Conservation (phyloP, 2,113 vertebrate genomes). For the Baryphthengus martii region DNA sequence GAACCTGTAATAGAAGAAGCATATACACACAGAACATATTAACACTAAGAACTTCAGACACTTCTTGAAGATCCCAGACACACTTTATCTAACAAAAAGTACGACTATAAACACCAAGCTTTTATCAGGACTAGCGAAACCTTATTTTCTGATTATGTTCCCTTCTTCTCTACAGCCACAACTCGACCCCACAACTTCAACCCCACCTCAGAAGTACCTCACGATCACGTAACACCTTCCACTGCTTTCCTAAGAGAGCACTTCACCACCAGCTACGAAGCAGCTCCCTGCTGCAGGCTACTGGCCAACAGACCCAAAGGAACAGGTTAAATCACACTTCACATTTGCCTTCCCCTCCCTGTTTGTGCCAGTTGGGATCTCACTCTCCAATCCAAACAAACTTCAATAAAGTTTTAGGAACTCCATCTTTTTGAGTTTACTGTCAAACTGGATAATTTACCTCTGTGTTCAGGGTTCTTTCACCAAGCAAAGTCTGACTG, state of each 20-base stretch:
- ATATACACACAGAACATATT: neutral
- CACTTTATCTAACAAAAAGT: fast-evolving
- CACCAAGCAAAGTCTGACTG: neutral
- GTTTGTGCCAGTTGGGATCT: neutral
- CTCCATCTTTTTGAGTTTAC: neutral
- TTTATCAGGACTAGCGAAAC: neutral
- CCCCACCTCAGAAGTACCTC: neutral
- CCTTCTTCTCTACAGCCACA: neutral
- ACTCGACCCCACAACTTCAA: neutral
- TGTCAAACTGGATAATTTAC: neutral
- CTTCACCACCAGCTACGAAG: neutral
- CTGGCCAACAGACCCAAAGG: neutral
- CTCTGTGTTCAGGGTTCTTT: neutral
- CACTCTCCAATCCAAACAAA: neutral
- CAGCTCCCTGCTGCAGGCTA: neutral
- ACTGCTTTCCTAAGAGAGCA: neutral
- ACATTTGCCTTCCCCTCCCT: neutral
- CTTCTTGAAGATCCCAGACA: neutral
- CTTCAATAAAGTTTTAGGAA: neutral
- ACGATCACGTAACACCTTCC: fast-evolving
- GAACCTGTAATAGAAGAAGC: slow-evolving; percentile 76
- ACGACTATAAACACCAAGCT: neutral
- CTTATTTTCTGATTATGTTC: neutral
- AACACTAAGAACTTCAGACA: neutral
- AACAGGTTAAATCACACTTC: neutral